Evolutionary conservation across 2,113 vertebrate genomes (phyloP).

Genomic region (Sceloporus tristichus): DNA sequence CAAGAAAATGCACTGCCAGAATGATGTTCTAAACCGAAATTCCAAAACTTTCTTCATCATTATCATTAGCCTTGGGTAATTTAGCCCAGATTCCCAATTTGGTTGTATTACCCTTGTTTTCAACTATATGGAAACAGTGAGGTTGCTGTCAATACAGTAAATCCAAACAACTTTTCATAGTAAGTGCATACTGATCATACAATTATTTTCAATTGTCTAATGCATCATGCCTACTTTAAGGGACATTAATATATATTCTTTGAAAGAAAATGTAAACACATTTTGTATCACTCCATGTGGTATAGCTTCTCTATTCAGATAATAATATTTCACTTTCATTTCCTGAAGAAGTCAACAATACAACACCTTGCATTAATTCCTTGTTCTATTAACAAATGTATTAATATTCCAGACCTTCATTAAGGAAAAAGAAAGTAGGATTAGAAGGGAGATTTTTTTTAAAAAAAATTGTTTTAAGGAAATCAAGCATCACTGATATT

Average conservation of each 20-base stretch:
- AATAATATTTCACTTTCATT: not conserved
- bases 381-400: not conserved
- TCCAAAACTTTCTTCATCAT: not conserved
- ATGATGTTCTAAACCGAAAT: not conserved
- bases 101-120: not conserved
- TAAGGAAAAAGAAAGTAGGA: not conserved
- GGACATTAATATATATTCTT: accelerated
- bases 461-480: not conserved
- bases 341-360: not conserved
- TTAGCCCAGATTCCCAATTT: not conserved
- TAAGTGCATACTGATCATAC: not conserved
- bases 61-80: not conserved
- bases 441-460: too few relatives aligned
- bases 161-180: not conserved
- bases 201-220: not conserved
- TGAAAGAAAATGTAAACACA: not conserved
- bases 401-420: not conserved
- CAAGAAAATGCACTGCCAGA: not conserved
- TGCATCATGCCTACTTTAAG: not conserved
- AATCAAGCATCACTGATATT: not conserved
- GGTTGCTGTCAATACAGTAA: not conserved
- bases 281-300: not conserved
- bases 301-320: not conserved
- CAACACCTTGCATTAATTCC: not conserved
- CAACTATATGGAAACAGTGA: not conserved